Conservation (phyloP, 2,888 invertebrate species). For the Drosophila setosimentum region DNA sequence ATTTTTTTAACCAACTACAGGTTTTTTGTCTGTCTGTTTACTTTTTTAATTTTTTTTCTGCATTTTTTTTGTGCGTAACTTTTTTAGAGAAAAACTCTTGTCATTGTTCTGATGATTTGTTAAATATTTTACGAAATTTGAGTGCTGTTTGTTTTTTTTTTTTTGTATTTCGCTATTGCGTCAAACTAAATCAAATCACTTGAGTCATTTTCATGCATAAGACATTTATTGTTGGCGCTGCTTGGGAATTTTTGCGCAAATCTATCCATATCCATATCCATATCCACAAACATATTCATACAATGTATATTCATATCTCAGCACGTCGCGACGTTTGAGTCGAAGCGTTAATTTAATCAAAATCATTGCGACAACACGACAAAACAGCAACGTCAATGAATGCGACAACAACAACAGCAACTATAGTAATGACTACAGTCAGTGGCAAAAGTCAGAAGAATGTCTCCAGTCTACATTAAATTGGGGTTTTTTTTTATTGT, state of each 20-base stretch:
- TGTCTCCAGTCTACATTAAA: conserved; percentile 35
- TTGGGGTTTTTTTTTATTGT: conserved; percentile 26
- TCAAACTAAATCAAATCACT: conserved; percentile 62
- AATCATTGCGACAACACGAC: conserved; percentile 70
- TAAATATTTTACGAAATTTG: conserved; percentile 23
- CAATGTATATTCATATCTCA: conserved; percentile 38
- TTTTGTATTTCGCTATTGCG: conserved; percentile 39
- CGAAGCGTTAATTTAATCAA: conserved; percentile 77
- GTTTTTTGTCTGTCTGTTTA: conserved; percentile 26
- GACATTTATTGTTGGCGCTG: conserved; percentile 29
- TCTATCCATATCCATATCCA: conserved; percentile 34
- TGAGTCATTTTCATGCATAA: conserved; percentile 54
- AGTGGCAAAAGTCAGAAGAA: conserved; percentile 28
- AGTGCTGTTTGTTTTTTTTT: conserved; percentile 33
- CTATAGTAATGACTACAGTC: conserved; percentile 29
- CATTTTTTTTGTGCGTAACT: conserved; percentile 18
- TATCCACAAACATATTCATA: conserved; percentile 41
- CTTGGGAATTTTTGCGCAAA: conserved; percentile 33
- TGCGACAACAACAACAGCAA: conserved; percentile 35
- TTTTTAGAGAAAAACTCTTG: conserved; percentile 49
- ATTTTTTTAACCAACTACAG: conserved; percentile 31
- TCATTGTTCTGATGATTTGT: conserved; percentile 34
- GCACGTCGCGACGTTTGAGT: conserved; percentile 19
- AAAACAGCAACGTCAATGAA: conserved; percentile 50
- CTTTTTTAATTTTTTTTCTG: not conserved